A percentile compares a stretch with the other conserved stretches of the same genome.
Evolutionary conservation across 2,797 vertebrate genomes (phyloP).

Genomic region (Notolepis coatsorum): DNA sequence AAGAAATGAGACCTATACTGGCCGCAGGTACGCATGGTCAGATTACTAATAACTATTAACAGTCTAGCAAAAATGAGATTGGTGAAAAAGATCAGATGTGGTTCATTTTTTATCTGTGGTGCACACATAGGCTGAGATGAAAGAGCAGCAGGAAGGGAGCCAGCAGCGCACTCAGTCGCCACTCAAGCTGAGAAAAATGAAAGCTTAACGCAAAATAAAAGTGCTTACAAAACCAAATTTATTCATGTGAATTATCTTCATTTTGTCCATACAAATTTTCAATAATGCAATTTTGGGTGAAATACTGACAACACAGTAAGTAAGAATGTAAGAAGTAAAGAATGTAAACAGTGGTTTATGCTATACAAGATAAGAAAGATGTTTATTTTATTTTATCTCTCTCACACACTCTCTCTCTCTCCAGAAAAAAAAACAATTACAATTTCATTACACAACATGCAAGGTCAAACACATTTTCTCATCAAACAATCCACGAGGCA

Average conservation of each 20-base stretch:
- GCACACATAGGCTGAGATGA: background rate
- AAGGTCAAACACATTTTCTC: background rate
- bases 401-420: too few relatives aligned
- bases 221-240: slow-evolving; percentile 8
- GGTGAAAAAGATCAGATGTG: too few relatives aligned
- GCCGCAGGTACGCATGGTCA: too few relatives aligned
- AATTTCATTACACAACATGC: background rate
- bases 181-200: slow-evolving; percentile 1
- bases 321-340: background rate
- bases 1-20: too few relatives aligned
- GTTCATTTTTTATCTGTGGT: too few relatives aligned
- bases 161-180: background rate
- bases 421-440: background rate
- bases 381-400: background rate
- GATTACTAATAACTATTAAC: too few relatives aligned
- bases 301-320: background rate
- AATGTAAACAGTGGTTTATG: background rate
- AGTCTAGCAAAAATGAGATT: background rate
- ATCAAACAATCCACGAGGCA: background rate
- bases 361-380: background rate
- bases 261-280: background rate
- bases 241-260: slow-evolving; percentile 9
- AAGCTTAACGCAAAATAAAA: slow-evolving; percentile 12
- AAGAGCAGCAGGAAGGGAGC: background rate
- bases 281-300: background rate